Evolutionary conservation across 2,113 vertebrate genomes (phyloP).

Genomic region (Tonatia bakeri): DNA sequence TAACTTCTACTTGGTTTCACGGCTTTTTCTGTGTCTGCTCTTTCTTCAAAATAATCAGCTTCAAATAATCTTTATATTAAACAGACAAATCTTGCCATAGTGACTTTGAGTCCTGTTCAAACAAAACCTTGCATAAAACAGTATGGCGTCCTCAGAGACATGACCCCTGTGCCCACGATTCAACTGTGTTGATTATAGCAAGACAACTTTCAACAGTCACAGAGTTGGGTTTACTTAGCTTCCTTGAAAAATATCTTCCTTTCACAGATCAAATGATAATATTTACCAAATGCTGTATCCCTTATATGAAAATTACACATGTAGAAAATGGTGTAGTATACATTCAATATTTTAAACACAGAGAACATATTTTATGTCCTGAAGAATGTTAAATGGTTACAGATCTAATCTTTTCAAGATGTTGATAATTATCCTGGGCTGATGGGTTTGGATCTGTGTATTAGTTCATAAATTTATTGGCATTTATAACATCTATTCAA

Average conservation of each 20-base stretch:
- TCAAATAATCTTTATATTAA: not conserved
- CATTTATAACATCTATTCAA: not conserved
- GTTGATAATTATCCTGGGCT: not conserved
- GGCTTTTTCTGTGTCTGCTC: not conserved
- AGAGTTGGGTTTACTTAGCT: not conserved
- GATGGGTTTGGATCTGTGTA: not conserved
- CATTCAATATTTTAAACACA: not conserved
- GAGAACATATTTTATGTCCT: not conserved
- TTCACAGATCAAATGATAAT: not conserved
- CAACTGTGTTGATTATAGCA: not conserved
- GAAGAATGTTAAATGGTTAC: not conserved
- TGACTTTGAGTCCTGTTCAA: not conserved
- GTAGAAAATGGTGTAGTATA: not conserved
- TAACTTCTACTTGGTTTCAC: not conserved
- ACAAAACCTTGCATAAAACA: not conserved
- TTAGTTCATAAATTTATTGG: not conserved
- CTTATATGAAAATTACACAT: not conserved
- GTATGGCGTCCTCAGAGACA: not conserved
- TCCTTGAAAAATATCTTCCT: not conserved
- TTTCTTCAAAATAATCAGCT: not conserved
- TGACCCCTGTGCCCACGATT: not conserved
- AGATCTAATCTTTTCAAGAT: not conserved
- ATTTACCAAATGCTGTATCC: not conserved
- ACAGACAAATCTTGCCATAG: not conserved
- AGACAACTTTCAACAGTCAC: not conserved